phyloP scores from a whole-genome alignment of 1,140 invertebrate species.

The Hycleus phaleratus region DNA sequence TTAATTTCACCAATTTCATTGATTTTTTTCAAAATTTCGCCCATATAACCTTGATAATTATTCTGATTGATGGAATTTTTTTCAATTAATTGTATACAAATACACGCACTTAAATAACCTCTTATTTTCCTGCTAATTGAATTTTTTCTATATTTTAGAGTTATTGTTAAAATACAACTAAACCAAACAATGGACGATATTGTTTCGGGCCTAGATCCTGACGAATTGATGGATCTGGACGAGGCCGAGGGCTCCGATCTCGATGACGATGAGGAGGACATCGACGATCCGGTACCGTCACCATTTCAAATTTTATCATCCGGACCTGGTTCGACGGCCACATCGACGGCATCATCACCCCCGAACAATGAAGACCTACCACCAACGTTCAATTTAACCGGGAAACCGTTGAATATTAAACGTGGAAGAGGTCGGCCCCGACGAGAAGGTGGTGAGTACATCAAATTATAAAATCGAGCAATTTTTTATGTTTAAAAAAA shows the following conservation, averaged over 20 bases:
- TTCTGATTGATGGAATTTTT: not conserved
- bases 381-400: constrained; percentile 43
- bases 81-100: not conserved
- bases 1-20: not conserved
- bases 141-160: not conserved
- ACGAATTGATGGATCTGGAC: constrained; percentile 40
- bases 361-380: constrained; percentile 44
- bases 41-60: not conserved
- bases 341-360: constrained; percentile 48
- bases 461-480: too few species aligned
- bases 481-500: too few species aligned
- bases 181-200: constrained; percentile 36
- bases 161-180: constrained; percentile 18
- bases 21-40: too few species aligned
- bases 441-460: constrained; percentile 51
- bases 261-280: constrained; percentile 39
- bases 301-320: constrained; percentile 38
- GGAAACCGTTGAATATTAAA: constrained; percentile 51
- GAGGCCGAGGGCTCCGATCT: constrained; percentile 38
- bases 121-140: not conserved
- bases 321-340: constrained; percentile 49
- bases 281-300: constrained; percentile 35
- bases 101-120: not conserved
- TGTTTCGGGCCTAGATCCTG: constrained; percentile 34
- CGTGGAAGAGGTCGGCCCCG: constrained; percentile 62